phyloP scores from a whole-genome alignment of 2,113 vertebrate species.

The Oxyura jamaicensis region DNA sequence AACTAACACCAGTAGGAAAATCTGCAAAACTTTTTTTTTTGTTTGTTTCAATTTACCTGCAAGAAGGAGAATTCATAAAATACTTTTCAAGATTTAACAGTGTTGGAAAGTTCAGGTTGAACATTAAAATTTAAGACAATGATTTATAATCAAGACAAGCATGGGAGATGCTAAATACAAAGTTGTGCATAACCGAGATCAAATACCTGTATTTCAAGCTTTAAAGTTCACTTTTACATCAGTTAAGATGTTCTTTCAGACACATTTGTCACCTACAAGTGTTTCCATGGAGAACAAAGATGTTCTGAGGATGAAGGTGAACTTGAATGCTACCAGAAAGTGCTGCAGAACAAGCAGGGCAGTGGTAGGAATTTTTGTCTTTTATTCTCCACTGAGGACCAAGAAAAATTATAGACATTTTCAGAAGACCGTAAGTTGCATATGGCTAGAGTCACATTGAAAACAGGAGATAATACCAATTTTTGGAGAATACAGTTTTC shows the following conservation, averaged over 20 bases:
- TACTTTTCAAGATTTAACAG: neutral
- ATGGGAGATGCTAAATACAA: neutral
- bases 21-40: neutral
- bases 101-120: neutral
- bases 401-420: neutral
- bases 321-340: neutral
- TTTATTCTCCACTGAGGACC: neutral
- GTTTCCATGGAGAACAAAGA: neutral
- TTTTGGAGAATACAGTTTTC: neutral
- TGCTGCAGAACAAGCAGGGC: neutral
- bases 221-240: neutral
- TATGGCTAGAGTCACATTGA: rapidly evolving
- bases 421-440: neutral
- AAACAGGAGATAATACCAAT: neutral
- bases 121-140: neutral
- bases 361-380: neutral
- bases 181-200: neutral
- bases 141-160: neutral
- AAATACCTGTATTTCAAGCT: neutral
- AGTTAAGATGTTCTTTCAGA: neutral
- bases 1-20: neutral
- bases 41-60: neutral
- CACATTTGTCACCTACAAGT: neutral
- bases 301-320: neutral
- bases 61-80: neutral